Base-by-base conservation (phyloP, 2,113 vertebrate genomes). In the Eleginops maclovinus region DNA sequence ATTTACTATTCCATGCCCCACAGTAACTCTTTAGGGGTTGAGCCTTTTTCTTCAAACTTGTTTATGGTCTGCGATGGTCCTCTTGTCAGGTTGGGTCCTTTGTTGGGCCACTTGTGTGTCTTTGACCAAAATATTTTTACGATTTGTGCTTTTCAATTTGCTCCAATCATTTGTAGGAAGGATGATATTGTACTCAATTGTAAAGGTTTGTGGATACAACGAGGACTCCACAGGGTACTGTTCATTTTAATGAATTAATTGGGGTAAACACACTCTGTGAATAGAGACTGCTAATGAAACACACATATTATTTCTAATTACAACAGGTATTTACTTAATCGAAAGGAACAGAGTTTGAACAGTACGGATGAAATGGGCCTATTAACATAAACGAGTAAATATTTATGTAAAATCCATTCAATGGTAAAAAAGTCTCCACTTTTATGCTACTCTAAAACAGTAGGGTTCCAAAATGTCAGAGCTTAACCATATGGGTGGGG, bases 171-270 rank as follows among this genome's bases (percentile, higher is more conserved):
- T 36, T 13, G 40, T 40, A 4, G 17, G 12, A 66, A 16, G 63
- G 26, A 36, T n/a, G 31, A 4, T 11, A 7, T 66, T 36, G 12
- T 21, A 5, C 14, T 21, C 3, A 51, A 41, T 16, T 53, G 4
- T 36, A 19, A 9, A 5, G 17, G 17, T 31, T 65, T 31, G 19
- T 47, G 11, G 2, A 24, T 21, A 40, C 1, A 59, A 49, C 49
- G 26, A 60, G 19, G 8, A 11, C 26, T 24, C 51, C 51, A 46
- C 40, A 22, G 50, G 40, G 21, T 7, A 19, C 11, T 62, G 49
- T 46, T 74, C 16, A 21, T 28, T 63, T 46, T 55, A 31, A 64
- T 56, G 19, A 19, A 47, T 46, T 55, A 46, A 65, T 65, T 75
- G 19, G 41, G 53, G 16, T 15, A 16, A 44, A 67, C 28, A 19